phyloP scores from a whole-genome alignment of 1,140 invertebrate genomes.

The Megathymus violae region DNA sequence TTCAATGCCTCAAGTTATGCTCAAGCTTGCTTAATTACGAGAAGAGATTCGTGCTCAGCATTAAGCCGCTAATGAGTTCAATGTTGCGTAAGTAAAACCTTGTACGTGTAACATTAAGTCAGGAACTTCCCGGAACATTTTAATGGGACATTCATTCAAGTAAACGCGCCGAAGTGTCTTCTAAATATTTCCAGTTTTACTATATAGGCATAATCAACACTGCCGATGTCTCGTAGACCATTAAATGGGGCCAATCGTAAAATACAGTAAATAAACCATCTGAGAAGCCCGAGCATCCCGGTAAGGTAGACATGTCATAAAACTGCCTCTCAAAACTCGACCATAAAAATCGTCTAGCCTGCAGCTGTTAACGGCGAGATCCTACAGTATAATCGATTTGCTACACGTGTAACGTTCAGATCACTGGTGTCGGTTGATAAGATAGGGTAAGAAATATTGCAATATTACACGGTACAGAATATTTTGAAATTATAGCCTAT shows the following conservation, averaged over 20 bases:
- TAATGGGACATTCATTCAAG: not conserved
- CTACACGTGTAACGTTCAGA: no score
- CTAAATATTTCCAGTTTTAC: not conserved
- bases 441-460: no score
- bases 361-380: conserved; percentile 6
- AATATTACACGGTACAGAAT: no score
- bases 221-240: not conserved
- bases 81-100: no score
- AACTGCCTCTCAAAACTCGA: conserved; percentile 26
- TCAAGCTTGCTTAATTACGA: no score
- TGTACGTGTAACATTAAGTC: no score
- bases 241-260: conserved; percentile 26
- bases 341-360: conserved; percentile 31
- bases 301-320: conserved; percentile 29
- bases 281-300: not conserved
- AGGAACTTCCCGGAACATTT: no score
- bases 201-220: not conserved
- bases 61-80: no score
- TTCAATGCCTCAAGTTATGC: no score
- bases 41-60: no score
- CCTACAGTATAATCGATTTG: not conserved
- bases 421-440: no score
- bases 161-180: not conserved
- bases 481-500: no score
- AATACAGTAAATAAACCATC: conserved; percentile 16